Base-by-base conservation (phyloP, 1,140 invertebrate species). In the Zaprionus nigranus region DNA sequence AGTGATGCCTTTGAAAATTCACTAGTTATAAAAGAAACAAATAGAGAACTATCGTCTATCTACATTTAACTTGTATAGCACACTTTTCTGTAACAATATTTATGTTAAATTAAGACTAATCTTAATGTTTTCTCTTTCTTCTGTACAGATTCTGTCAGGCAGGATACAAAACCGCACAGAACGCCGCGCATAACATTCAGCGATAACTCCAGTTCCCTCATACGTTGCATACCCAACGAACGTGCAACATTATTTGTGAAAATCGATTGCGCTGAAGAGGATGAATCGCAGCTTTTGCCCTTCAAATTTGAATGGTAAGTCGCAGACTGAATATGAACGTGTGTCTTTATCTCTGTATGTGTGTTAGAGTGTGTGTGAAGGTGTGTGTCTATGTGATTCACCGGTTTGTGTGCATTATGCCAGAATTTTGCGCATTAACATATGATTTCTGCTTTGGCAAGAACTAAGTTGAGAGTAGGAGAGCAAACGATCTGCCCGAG, bases 291-390 rank as follows among this genome's bases (percentile, higher is more conserved):
- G 34, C 49, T 91, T 60, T 58, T 92, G 79, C 91, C 91, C 72
- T 87, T 92, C 78, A 87, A 91, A 84, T 92, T 92, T 66, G 87
- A 92, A 57, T 92, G 91, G 91, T 92, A 92, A 92, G 91, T 84
- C 85, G 60, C 20, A 67, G 5, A 51, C 9, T 30, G 56, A 36
- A 34, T 24, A 64, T 70, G 9, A 34, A 34, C 30, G 30, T 30
- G 28, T 30, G 6, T 34, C 9, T 9, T 11, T 34, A 9, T 34
- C 9, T 11, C 2, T 11, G 30, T 30, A 26, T 63, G 28, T 73
- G 28, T 62, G 65, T 64, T 46, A 53, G 22, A 11, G n/a, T 51
- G 63, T 62, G 65, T 64, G 51, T 56, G 22, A 11, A 11, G 0
- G 30, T 40, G 26, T 28, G 46, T 11, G 20, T 63, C 38, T 36